Base-by-base conservation (phyloP, 1,140 invertebrate species). In the Anoplolepis gracilipes region DNA sequence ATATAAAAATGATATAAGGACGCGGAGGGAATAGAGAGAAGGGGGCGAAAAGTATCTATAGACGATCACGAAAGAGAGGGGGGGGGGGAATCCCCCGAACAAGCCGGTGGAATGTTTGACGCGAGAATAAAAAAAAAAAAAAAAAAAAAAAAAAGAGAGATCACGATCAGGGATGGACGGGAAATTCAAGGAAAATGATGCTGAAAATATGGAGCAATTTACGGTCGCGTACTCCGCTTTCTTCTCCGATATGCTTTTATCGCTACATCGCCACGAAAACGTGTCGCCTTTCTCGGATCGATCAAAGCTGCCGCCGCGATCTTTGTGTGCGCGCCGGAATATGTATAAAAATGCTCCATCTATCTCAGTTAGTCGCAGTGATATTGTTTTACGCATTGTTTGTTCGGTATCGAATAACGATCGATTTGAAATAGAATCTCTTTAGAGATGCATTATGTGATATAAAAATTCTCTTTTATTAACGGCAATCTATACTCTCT, bases 151-250 rank as follows among this genome's bases (percentile, higher is more conserved):
- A 7, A 36, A 7, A 36, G 36, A 42, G 42, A 46, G 49, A 82
- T 82, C 67, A 61, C n/a, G 39, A 82, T 49, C 46, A 4, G 16
- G 67, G n/a, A 72, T 73, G 53, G 67, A 72, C 67, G 55, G 67
- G n/a, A 82, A 82, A 82, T 82, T 82, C 67, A 82, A 82, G 78
- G 73, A 82, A 82, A 82, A 82, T 82, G 78, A 73, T 82, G 67
- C 78, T 82, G 78, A 82, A 82, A 82, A 82, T 82, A 82, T 73
- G 67, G 55, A 82, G 78, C 67, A 82, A 82, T 82, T 82, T 82
- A 82, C 49, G 42, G 53, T 8, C 65, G 67, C 36, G 53, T 42
- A 72, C 36, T 39, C 53, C 25, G 65, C 67, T 42, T n/a, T n/a
- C n/a, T n/a, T 25, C 53, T 61, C 36, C 78, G 78, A 81, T 73